Evolutionary conservation across 2,113 vertebrate species (phyloP), one percentile per base, ranked within the genome.

Genomic region (Uria lomvia): DNA sequence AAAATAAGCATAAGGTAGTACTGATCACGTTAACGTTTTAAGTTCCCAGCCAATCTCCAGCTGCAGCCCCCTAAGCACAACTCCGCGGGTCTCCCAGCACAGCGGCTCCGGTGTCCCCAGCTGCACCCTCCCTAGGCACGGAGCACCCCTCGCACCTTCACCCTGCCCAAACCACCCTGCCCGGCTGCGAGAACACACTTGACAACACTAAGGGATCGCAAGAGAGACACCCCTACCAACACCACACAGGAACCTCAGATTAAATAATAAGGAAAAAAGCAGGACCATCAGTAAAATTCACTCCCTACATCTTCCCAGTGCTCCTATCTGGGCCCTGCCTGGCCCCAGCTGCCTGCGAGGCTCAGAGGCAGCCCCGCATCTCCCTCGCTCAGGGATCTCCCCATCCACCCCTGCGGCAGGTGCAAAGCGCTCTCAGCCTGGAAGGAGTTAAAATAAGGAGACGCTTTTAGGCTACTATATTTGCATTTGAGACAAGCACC

Each of bases 391-490:
- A 38, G 38, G 38, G 38, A 34, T 68, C 49, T 72, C 34, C 15
- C 13, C 8, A 27, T 50, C 53, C 52, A 23, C 85, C 50, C 55
- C 65, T 8, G 24, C 26, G 38, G 76, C 80, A 81, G 47, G 18
- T 56, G 60, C n/a, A 75, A 81, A 71, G 30, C 22, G 15, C 17
- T 42, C 13, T 86, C 59, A 34, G 8, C 3, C n/a, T 84, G 45
- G 43, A 78, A 89, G 15, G 88, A 63, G 63, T 88, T 90, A 82
- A 94, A 96, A n/a, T 20, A 42, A 87, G 29, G 60, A 89, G 49
- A 67, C 21, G 45, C 18, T 77, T 91, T 43, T 6, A 50, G 86
- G 29, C 45, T 30, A 32, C 67, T 34, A 14, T 15, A 74, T 92
- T 95, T 95, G 70, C 88, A 94, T 91, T 68, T 56, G 60, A 86